Evolutionary conservation across 2,113 vertebrate genomes (phyloP).

Genomic region (Corythoichthys intestinalis): DNA sequence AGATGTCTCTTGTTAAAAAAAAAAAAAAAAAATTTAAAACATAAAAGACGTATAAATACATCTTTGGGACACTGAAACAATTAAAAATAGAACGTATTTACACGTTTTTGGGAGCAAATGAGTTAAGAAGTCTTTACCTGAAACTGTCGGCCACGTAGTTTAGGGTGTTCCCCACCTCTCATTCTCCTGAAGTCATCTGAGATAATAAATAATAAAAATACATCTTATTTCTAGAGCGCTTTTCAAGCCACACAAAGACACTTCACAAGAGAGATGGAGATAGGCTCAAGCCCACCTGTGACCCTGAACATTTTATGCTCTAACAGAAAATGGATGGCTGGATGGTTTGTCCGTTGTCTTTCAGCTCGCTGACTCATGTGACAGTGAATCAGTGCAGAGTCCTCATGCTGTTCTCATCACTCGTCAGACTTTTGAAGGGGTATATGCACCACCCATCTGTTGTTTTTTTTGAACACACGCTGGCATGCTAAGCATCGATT

Average conservation of each 20-base stretch:
- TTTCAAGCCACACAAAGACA: no score
- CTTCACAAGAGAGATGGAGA: no score
- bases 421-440: slow-evolving; percentile 44
- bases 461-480: slow-evolving; percentile 55
- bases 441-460: slow-evolving; percentile 60
- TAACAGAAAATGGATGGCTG: neutral
- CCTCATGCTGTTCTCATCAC: slow-evolving; percentile 50
- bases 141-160: no score
- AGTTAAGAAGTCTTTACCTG: no score
- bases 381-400: slow-evolving; percentile 54
- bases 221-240: no score
- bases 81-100: no score
- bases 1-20: no score
- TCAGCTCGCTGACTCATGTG: slow-evolving; percentile 45
- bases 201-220: neutral
- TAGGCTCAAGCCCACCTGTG: neutral
- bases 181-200: neutral
- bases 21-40: no score
- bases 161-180: no score
- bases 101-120: no score
- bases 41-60: no score
- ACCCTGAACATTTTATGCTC: neutral
- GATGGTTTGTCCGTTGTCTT: slow-evolving; percentile 3
- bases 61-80: no score
- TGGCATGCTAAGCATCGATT: slow-evolving; percentile 46